Conservation (phyloP, 2,888 invertebrate species). For the Synanthedon myopaeformis region DNA sequence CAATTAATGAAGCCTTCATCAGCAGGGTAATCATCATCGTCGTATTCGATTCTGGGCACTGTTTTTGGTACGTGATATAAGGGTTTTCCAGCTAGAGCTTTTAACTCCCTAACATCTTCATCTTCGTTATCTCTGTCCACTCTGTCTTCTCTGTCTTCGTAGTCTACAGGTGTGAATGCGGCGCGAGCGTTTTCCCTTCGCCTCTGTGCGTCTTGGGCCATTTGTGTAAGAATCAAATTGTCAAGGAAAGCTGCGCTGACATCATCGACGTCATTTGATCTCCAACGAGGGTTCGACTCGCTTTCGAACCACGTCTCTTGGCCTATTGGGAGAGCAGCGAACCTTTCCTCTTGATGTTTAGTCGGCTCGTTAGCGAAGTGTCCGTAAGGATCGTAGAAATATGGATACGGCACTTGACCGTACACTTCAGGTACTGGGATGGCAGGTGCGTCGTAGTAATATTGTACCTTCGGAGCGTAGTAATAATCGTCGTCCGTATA, state of each 20-base stretch:
- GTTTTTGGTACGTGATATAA: slow-evolving; percentile 62
- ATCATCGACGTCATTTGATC: slow-evolving; percentile 53
- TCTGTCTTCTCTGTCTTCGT: slow-evolving; percentile 57
- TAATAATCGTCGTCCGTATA: slow-evolving; percentile 69
- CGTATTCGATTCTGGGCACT: slow-evolving; percentile 46
- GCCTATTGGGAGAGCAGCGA: slow-evolving; percentile 73
- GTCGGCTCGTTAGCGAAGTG: slow-evolving; percentile 72
- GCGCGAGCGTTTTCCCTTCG: slow-evolving; percentile 60
- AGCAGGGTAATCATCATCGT: slow-evolving; percentile 50
- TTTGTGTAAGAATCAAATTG: slow-evolving; percentile 75
- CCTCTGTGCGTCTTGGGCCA: slow-evolving; percentile 70
- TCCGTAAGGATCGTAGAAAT: slow-evolving; percentile 59
- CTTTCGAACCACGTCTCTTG: slow-evolving; percentile 76
- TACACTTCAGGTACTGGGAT: slow-evolving; percentile 47
- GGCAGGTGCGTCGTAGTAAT: slow-evolving; percentile 48
- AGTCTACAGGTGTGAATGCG: slow-evolving; percentile 48
- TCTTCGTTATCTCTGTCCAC: slow-evolving; percentile 68
- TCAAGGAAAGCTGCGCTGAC: slow-evolving; percentile 75
- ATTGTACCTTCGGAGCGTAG: slow-evolving; percentile 64
- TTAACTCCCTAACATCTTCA: slow-evolving; percentile 75
- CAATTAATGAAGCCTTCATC: slow-evolving; percentile 67
- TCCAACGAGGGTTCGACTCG: slow-evolving; percentile 55
- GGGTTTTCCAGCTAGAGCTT: slow-evolving; percentile 70
- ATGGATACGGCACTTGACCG: slow-evolving; percentile 52
- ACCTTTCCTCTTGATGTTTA: slow-evolving; percentile 71